A percentile compares a stretch with the other conserved stretches of the same genome.
These are phyloP conservation scores for Acanthopagrus latus DNA, from an alignment of 2,797 vertebrate genomes.

Conservation along the genomic window DNA sequence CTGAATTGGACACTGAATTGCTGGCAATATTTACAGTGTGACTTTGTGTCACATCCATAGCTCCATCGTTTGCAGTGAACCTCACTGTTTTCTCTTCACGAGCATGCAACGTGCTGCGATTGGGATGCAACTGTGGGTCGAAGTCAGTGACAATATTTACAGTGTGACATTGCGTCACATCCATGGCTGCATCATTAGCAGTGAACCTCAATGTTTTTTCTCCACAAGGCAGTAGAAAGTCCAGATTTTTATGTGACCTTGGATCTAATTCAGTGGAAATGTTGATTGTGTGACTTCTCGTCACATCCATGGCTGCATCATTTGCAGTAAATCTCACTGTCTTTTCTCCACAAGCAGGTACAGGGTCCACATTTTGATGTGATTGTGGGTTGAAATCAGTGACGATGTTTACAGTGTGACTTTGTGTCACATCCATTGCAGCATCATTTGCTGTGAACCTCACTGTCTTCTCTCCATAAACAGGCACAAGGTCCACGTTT, in stretches of 20 bases:
- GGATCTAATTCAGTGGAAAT: conserved; percentile 1
- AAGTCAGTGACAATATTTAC: conserved; percentile 78
- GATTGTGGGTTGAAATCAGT: not conserved
- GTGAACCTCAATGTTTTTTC: conserved; percentile 78
- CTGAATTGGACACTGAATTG: not conserved
- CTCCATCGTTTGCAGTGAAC: conserved; percentile 19
- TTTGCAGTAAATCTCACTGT: not conserved
- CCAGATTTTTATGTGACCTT: too few relatives aligned
- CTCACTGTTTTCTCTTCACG: conserved; percentile 1
- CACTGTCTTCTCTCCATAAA: not conserved
- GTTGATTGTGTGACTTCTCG: conserved; percentile 30
- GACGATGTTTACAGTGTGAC: conserved; percentile 30
- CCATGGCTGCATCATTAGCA: conserved; percentile 85
- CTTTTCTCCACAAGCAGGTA: not conserved
- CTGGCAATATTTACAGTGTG: conserved; percentile 35
- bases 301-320: conserved; percentile 33
- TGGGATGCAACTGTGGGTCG: not conserved
- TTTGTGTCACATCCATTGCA: conserved; percentile 35
- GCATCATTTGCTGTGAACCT: conserved; percentile 26
- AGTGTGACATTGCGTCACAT: conserved; percentile 88
- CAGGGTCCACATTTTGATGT: too few relatives aligned
- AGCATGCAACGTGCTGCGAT: not conserved
- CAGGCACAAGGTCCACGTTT: not conserved
- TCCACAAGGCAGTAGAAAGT: too few relatives aligned
- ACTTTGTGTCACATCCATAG: conserved; percentile 19